A percentile compares a stretch with the other conserved stretches of the same genome.
phyloP scores from a whole-genome alignment of 37 sponge, comb jelly and placozoan genomes.

The Petrosia ficiformis region DNA sequence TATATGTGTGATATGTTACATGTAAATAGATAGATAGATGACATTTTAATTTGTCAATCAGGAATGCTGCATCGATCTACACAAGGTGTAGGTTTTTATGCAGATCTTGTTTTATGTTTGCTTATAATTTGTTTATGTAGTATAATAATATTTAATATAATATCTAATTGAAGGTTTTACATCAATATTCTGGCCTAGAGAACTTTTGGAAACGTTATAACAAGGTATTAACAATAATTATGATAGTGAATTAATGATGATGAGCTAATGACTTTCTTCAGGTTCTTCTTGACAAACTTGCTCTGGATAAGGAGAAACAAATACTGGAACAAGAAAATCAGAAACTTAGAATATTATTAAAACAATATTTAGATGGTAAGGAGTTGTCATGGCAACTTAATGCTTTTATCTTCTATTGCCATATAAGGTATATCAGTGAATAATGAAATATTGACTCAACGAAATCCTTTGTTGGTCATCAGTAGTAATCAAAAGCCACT shows the following conservation, averaged over 20 bases:
- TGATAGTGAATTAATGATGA: constrained; percentile 4
- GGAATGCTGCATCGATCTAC: too few species aligned
- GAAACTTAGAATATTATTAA: constrained; percentile 77
- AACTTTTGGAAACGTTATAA: constrained; percentile 98
- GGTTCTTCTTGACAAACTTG: constrained; percentile 84
- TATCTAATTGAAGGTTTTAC: constrained; percentile 61
- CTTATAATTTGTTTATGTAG: too few species aligned
- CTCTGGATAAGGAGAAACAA: constrained; percentile 81
- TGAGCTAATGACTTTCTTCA: constrained; percentile 1
- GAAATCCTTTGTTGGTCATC: constrained; percentile 90
- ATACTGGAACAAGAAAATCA: constrained; percentile 74
- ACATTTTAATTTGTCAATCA: too few species aligned
- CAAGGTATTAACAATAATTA: constrained; percentile 55
- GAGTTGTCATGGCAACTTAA: neutral
- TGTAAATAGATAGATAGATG: too few species aligned
- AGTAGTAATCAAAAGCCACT: constrained; percentile 62
- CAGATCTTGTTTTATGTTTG: too few species aligned
- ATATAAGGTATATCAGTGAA: constrained; percentile 96
- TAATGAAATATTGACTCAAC: constrained; percentile 85
- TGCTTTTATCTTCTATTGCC: neutral
- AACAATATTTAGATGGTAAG: constrained; percentile 96
- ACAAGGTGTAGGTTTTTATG: too few species aligned
- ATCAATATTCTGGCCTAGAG: constrained; percentile 78
- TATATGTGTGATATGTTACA: too few species aligned
- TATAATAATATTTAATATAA: neutral